Evolutionary conservation across 2,888 invertebrate genomes (phyloP).

Genomic region (Physocephala rufipes): DNA sequence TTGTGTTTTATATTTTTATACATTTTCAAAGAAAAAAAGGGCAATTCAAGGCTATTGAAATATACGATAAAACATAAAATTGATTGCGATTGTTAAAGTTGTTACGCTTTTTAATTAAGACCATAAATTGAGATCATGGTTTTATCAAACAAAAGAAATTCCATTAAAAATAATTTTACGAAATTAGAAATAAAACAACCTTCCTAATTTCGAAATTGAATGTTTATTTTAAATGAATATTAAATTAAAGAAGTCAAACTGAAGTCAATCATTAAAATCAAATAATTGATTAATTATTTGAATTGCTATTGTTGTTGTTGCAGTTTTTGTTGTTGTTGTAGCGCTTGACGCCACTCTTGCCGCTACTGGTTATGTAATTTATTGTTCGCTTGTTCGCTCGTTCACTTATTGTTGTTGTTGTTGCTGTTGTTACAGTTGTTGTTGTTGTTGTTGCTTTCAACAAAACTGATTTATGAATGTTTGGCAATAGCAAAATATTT

Average conservation of each 20-base stretch:
- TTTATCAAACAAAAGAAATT: too few species aligned
- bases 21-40: too few species aligned
- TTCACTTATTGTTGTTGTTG: not conserved
- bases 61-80: too few species aligned
- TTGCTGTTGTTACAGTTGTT: not conserved
- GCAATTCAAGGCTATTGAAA: too few species aligned
- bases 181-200: not conserved
- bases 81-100: too few species aligned
- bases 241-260: not conserved
- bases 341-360: not conserved
- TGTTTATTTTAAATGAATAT: not conserved
- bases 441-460: constrained; percentile 11
- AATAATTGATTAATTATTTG: too few species aligned
- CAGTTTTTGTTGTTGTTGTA: not conserved
- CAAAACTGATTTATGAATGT: constrained; percentile 5
- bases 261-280: too few species aligned
- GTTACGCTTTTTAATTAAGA: too few species aligned
- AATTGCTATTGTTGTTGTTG: not conserved
- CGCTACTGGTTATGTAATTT: not conserved
- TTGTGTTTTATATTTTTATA: too few species aligned
- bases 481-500: constrained; percentile 18
- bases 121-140: too few species aligned
- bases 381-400: not conserved
- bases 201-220: not conserved
- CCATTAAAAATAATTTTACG: not conserved